Conservation (phyloP, 1,140 invertebrate genomes). For the Papilio xuthus region DNA sequence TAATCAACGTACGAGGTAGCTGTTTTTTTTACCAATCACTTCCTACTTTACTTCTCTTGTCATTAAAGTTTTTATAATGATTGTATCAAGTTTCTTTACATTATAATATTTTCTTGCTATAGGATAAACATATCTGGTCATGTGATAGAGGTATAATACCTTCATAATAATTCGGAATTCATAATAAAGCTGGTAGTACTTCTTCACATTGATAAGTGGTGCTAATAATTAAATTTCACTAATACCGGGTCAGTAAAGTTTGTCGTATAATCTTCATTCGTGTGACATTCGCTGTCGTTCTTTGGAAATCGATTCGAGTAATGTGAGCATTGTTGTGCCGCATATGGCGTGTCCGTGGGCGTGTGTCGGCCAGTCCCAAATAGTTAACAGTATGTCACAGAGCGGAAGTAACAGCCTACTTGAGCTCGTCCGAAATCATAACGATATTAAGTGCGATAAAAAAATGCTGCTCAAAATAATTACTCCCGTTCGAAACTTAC, state of each 20-base stretch:
- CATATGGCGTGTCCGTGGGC: slow-evolving; percentile 31
- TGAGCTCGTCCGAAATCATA: slow-evolving; percentile 34
- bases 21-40: slow-evolving; percentile 3
- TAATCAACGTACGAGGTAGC: slow-evolving; percentile 29
- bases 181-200: background rate
- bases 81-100: background rate
- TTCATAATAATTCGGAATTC: background rate
- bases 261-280: background rate
- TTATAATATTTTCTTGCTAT: background rate
- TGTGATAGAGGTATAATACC: background rate
- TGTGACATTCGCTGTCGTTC: background rate
- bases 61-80: background rate
- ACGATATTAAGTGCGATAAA: slow-evolving; percentile 31
- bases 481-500: background rate
- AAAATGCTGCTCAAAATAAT: slow-evolving; percentile 16
- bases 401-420: slow-evolving; percentile 37
- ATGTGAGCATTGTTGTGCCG: slow-evolving; percentile 29
- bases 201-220: background rate
- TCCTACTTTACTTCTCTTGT: slow-evolving; percentile 10
- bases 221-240: background rate
- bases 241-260: background rate
- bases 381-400: slow-evolving; percentile 36
- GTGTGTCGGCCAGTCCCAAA: slow-evolving; percentile 34
- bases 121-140: background rate
- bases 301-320: slow-evolving; percentile 31